Percentiles rank a stretch among this genome's conserved stretches.
phyloP scores from a whole-genome alignment of 1,140 invertebrate genomes.

The Lepidurus arcticus region DNA sequence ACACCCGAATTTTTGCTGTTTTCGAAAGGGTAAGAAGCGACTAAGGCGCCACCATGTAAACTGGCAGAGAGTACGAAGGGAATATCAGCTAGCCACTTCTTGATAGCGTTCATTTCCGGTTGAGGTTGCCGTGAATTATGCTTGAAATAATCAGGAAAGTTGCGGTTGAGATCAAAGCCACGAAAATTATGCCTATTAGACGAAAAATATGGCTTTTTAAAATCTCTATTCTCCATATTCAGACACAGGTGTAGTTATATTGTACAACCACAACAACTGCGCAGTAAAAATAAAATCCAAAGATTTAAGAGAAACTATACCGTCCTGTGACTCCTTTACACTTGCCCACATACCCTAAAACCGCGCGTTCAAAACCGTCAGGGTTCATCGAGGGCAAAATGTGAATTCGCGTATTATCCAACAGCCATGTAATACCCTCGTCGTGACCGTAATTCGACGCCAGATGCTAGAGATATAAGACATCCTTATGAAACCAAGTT shows the following conservation, averaged over 20 bases:
- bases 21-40: slow-evolving; percentile 88
- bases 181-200: slow-evolving; percentile 65
- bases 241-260: not conserved
- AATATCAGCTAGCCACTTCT: slow-evolving; percentile 85
- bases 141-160: slow-evolving; percentile 90
- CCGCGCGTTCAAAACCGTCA: slow-evolving; percentile 44
- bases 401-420: slow-evolving; percentile 48
- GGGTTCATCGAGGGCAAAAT: slow-evolving; percentile 50
- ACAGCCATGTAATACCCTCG: slow-evolving; percentile 40
- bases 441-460: slow-evolving; percentile 41
- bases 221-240: slow-evolving; percentile 1
- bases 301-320: slow-evolving; percentile 11
- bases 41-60: slow-evolving; percentile 83
- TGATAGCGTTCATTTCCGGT: slow-evolving; percentile 89
- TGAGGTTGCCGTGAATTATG: slow-evolving; percentile 73
- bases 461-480: slow-evolving; percentile 41
- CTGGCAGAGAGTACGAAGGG: slow-evolving; percentile 87
- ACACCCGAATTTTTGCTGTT: slow-evolving; percentile 86
- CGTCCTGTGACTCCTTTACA: slow-evolving; percentile 37
- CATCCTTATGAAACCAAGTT: not conserved
- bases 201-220: slow-evolving; percentile 21
- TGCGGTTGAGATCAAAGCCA: slow-evolving; percentile 82
- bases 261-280: not conserved
- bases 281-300: not conserved
- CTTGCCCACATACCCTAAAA: slow-evolving; percentile 42